Evolutionary conservation across 2,888 invertebrate genomes (phyloP).

Genomic region (Tenthredo notha): DNA sequence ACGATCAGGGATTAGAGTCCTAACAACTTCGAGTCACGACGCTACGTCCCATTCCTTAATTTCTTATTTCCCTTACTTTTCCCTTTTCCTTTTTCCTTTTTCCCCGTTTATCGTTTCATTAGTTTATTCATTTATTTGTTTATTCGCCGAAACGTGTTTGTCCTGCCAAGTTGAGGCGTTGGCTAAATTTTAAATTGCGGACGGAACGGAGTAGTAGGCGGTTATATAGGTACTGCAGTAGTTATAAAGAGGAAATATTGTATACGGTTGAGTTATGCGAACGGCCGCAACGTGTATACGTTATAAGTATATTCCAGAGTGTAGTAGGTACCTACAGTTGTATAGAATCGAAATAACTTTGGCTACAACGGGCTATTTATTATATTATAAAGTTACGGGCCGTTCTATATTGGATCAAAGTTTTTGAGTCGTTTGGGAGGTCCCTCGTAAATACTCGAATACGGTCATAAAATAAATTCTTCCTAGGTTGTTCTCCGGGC

Average conservation of each 20-base stretch:
- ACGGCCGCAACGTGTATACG: not conserved
- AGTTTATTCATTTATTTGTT: conserved; percentile 6
- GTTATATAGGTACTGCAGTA: not conserved
- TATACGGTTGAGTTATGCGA: not conserved
- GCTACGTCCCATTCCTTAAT: not conserved
- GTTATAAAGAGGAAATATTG: not conserved
- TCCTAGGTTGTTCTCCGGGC: conserved; percentile 24
- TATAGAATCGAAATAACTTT: conserved; percentile 35
- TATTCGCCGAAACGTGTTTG: not conserved
- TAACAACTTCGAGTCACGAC: conserved; percentile 27
- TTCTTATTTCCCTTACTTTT: not conserved
- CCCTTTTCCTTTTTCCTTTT: not conserved
- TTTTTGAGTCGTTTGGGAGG: conserved; percentile 40
- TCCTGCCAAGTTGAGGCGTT: not conserved
- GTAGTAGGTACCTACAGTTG: not conserved
- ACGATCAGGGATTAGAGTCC: not conserved
- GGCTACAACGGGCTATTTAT: conserved; percentile 34
- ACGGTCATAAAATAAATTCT: conserved; percentile 50
- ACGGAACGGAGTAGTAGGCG: not conserved
- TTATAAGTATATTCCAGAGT: not conserved
- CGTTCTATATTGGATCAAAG: conserved; percentile 51
- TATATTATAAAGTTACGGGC: conserved; percentile 47
- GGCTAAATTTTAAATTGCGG: not conserved
- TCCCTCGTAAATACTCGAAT: conserved; percentile 48
- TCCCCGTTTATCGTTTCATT: not conserved